Base-by-base conservation (phyloP, 2,113 vertebrate species). In the Hydrolagus affinis region DNA sequence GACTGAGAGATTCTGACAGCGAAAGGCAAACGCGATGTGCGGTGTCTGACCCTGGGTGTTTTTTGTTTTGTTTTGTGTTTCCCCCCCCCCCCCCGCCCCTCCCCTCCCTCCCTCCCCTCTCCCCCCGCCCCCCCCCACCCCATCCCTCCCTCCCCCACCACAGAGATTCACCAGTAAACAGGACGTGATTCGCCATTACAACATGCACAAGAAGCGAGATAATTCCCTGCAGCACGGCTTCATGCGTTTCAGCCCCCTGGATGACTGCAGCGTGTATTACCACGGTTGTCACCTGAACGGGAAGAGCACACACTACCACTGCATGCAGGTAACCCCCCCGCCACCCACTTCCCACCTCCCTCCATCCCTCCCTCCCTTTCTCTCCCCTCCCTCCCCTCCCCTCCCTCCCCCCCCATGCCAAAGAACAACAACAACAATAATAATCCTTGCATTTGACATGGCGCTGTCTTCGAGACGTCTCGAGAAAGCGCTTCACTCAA, bases 101-200 rank as follows among this genome's bases (percentile, higher is more conserved):
- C n/a, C n/a, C n/a, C n/a, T n/a, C n/a, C n/a, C n/a, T n/a, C n/a
- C n/a, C n/a, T n/a, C n/a, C n/a, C n/a, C n/a, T n/a, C n/a, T n/a
- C n/a, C n/a, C n/a, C n/a, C n/a, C n/a, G 14, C 30, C 30, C 15
- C 3, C 11, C 25, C 25, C 11, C 70, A 28, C 15, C 25, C 70
- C 70, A 10, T 25, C 23, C 8, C 23, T 72, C 15, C 15, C 70
- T 56, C 4, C 4, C 19, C 1, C 77, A 12, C 23, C 23, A 89
- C 97, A 99, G 98, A 96, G 98, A 91, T 99, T 99, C 93, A 99
- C 97, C 70, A 99, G 98, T 91, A 99, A 99, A 90, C 98, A 99
- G 93, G 98, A 99, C 44, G 98, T 99, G 90, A 99, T 99, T 90
- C 96, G 98, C 87, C 97, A 99, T 91, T 99, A 99, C 95, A 99